phyloP scores from a whole-genome alignment of 2,888 invertebrate species.

The Drosophila dives region DNA sequence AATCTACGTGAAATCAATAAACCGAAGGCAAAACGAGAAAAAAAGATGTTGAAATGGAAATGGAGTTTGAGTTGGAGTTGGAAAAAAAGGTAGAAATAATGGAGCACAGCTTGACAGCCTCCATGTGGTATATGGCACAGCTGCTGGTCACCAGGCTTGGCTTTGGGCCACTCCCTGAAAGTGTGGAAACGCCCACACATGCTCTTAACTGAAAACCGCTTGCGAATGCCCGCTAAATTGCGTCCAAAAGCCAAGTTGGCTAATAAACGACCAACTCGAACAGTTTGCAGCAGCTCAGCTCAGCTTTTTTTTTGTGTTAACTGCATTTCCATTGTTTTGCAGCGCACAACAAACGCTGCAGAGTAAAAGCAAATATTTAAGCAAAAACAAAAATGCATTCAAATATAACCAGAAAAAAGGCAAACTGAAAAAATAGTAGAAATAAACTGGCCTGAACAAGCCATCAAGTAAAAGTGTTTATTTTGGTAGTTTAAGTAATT shows the following conservation, averaged over 20 bases:
- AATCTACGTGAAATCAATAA: constrained; percentile 45
- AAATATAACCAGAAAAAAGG: not conserved
- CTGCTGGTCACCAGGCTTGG: constrained; percentile 17
- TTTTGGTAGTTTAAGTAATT: not conserved
- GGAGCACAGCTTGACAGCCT: constrained; percentile 39
- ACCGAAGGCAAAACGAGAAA: not conserved
- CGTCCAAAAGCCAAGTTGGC: constrained; percentile 34
- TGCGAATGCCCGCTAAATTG: constrained; percentile 46
- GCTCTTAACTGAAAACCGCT: constrained; percentile 42
- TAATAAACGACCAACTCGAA: constrained; percentile 28
- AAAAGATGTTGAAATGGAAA: constrained; percentile 4
- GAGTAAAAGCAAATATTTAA: constrained; percentile 39
- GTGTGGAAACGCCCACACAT: constrained; percentile 42
- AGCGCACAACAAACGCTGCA: constrained; percentile 13
- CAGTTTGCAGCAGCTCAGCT: constrained; percentile 15
- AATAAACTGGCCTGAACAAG: constrained; percentile 37
- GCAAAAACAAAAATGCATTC: constrained; percentile 9
- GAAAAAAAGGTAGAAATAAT: constrained; percentile 14
- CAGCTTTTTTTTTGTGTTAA: constrained; percentile 11
- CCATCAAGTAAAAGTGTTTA: constrained; percentile 20
- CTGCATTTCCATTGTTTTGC: constrained; percentile 38
- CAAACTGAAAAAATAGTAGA: constrained; percentile 15
- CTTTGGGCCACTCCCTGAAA: constrained; percentile 41
- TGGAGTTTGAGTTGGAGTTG: not conserved
- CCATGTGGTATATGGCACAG: constrained; percentile 19